These are phyloP conservation scores for Eledona agricola DNA, from an alignment of 2,888 invertebrate genomes.

Conservation along the genomic window DNA sequence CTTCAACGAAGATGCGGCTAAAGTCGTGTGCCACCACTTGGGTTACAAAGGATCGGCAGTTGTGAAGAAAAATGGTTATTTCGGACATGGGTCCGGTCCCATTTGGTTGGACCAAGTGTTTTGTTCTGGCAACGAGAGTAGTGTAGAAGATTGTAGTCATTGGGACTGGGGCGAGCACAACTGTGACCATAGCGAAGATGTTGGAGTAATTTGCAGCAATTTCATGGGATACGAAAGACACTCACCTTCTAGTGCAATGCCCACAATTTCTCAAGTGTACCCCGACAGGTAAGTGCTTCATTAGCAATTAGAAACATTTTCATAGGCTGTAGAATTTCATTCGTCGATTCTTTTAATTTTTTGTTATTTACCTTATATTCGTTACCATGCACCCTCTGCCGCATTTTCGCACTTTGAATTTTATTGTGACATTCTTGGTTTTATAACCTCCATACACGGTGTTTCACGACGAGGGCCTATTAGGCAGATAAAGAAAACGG, in stretches of 20 bases:
- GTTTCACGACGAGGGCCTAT: too few species aligned
- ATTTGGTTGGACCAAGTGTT: conserved; percentile 77
- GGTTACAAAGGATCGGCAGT: conserved; percentile 66
- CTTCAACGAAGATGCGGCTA: conserved; percentile 72
- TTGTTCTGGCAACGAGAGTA: conserved; percentile 73
- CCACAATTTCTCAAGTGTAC: conserved; percentile 5
- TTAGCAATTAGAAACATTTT: too few species aligned
- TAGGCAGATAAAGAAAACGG: too few species aligned
- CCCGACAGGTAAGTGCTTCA: conserved; percentile 22
- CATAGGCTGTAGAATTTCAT: too few species aligned
- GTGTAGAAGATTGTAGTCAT: conserved; percentile 71
- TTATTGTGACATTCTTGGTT: too few species aligned
- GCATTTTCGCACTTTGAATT: too few species aligned
- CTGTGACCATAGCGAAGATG: conserved; percentile 78
- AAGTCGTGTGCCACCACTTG: conserved; percentile 69
- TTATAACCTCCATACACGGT: too few species aligned
- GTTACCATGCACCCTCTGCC: too few species aligned
- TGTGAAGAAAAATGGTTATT: conserved; percentile 66
- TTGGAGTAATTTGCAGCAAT: conserved; percentile 62
- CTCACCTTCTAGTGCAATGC: conserved; percentile 31
- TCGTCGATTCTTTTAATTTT: too few species aligned
- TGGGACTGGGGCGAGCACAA: conserved; percentile 76
- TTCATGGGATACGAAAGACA: conserved; percentile 51
- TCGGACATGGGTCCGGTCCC: conserved; percentile 68
- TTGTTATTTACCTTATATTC: too few species aligned